phyloP scores from a whole-genome alignment of 2,888 invertebrate species.

The Calephelis perditalis region DNA sequence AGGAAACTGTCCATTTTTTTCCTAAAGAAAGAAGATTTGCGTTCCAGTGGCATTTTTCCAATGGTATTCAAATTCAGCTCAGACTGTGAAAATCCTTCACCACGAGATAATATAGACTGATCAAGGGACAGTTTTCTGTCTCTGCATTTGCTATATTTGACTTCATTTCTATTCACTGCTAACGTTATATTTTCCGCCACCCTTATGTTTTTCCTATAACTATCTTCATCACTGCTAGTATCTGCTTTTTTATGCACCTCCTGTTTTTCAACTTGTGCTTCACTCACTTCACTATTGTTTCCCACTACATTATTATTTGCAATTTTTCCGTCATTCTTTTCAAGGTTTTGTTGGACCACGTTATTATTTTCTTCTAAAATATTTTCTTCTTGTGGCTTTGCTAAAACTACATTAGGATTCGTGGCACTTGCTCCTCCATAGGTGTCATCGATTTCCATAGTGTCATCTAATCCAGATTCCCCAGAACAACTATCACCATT shows the following conservation, averaged over 20 bases:
- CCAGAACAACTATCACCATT: conserved; percentile 51
- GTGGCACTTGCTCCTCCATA: conserved; percentile 44
- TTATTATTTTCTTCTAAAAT: conserved; percentile 26
- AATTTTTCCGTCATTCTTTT: conserved; percentile 1
- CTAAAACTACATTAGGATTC: conserved; percentile 42
- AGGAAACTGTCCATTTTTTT: conserved; percentile 69
- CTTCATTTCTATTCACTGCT: conserved; percentile 17
- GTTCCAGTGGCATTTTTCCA: conserved; percentile 61
- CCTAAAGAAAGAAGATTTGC: conserved; percentile 67
- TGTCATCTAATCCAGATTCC: conserved; percentile 27
- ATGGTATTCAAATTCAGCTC: conserved; percentile 63
- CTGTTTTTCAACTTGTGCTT: conserved; percentile 10
- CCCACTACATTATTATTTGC: background rate
- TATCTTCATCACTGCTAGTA: conserved; percentile 6
- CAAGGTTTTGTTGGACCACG: background rate
- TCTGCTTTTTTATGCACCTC: conserved; percentile 7
- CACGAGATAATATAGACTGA: conserved; percentile 52
- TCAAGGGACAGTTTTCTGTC: conserved; percentile 64
- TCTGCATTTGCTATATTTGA: conserved; percentile 25
- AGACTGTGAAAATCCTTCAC: conserved; percentile 59
- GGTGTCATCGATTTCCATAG: conserved; percentile 21
- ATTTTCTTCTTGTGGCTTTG: conserved; percentile 23
- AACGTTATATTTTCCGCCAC: conserved; percentile 1
- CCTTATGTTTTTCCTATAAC: background rate
- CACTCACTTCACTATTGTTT: conserved; percentile 10